A percentile compares a stretch with the other conserved stretches of the same genome.
Evolutionary conservation across 2,797 vertebrate genomes (phyloP).

Genomic region (Ara ararauna): DNA sequence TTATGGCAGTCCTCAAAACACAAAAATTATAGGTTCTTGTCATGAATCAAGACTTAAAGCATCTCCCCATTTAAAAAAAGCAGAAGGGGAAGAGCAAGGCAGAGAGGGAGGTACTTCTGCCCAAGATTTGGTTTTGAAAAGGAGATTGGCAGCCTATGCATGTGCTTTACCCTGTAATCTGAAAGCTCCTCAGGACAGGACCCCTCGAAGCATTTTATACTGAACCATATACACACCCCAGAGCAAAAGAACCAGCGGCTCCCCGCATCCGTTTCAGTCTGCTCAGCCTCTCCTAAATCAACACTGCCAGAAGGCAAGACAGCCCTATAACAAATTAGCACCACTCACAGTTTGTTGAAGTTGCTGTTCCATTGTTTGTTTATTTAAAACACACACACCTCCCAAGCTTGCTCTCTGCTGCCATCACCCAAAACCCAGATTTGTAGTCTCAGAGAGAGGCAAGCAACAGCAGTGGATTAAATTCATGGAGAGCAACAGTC

Average conservation of each 20-base stretch:
- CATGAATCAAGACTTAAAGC: slow-evolving; percentile 2
- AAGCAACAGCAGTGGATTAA: background rate
- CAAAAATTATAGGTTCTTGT: background rate
- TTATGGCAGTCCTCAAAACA: slow-evolving; percentile 21
- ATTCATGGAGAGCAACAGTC: background rate
- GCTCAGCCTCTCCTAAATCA: slow-evolving; percentile 56
- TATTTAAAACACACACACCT: slow-evolving; percentile 52
- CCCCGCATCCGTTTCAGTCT: background rate
- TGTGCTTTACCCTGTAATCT: background rate
- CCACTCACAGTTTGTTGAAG: slow-evolving; percentile 56
- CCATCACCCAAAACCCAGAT: slow-evolving; percentile 38
- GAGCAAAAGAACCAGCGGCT: background rate
- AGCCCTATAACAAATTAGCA: slow-evolving; percentile 65
- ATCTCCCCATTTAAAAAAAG: background rate
- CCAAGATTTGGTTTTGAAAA: background rate
- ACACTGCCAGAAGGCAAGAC: slow-evolving; percentile 65
- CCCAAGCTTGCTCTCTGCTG: slow-evolving; percentile 60
- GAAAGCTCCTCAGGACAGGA: slow-evolving; percentile 17
- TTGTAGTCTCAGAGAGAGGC: background rate
- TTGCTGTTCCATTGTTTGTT: slow-evolving; percentile 67
- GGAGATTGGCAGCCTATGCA: background rate
- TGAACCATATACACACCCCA: background rate
- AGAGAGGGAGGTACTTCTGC: background rate
- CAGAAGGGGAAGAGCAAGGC: background rate
- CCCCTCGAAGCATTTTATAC: background rate